Conservation (phyloP, 2,113 vertebrate genomes). For the Tylochromis polylepis region DNA sequence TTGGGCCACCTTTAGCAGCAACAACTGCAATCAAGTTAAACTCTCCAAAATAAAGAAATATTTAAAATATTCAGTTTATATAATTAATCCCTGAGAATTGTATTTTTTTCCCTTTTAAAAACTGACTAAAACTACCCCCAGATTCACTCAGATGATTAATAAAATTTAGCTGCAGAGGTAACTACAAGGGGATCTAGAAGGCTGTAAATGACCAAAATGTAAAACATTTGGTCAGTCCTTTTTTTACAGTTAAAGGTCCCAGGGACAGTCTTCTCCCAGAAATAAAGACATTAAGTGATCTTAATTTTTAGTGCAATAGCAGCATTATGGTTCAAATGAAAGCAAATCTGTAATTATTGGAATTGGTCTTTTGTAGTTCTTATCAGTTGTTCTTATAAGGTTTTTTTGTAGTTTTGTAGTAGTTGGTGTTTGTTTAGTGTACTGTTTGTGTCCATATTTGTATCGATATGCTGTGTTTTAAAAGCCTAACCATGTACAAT, state of each 20-base stretch:
- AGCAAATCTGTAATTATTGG: neutral
- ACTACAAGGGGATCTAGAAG: neutral
- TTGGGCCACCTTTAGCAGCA: neutral
- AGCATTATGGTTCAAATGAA: neutral
- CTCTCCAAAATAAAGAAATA: neutral
- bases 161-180: neutral
- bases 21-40: neutral
- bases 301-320: neutral
- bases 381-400: neutral
- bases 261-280: neutral
- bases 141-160: neutral
- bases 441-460: neutral
- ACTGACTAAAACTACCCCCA: neutral
- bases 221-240: neutral
- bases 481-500: neutral
- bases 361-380: neutral
- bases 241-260: neutral
- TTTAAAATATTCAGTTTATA: neutral
- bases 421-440: neutral
- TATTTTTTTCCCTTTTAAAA: neutral
- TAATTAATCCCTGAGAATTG: neutral
- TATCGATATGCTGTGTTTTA: neutral
- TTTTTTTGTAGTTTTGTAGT: neutral
- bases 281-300: neutral
- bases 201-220: neutral